These are phyloP conservation scores for Dermochelys coriacea DNA, from an alignment of 2,797 vertebrate genomes.

Conservation along the genomic window DNA sequence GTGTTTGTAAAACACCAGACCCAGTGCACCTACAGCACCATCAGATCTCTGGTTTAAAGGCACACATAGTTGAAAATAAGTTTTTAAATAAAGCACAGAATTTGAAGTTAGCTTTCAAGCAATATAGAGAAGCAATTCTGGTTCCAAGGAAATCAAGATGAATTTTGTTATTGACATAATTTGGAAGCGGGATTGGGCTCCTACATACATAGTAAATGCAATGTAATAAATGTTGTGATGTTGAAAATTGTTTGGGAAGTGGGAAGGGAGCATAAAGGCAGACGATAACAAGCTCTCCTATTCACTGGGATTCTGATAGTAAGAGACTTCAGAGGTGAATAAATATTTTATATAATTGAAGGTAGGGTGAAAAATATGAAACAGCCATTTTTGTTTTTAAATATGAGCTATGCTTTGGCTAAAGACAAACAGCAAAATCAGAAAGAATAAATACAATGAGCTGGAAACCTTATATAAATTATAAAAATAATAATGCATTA, in stretches of 20 bases:
- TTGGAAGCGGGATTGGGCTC: background rate
- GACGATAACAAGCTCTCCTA: background rate
- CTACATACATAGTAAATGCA: background rate
- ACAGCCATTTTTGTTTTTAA: background rate
- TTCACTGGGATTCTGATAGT: constrained; percentile 17
- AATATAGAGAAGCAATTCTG: background rate
- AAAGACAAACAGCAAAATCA: constrained; percentile 34
- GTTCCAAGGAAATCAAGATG: constrained; percentile 16
- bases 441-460: constrained; percentile 11
- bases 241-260: background rate
- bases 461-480: constrained; percentile 52
- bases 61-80: background rate
- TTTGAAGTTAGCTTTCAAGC: background rate
- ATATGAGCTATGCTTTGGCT: background rate
- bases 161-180: background rate
- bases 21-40: background rate
- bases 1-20: background rate
- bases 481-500: constrained; percentile 44
- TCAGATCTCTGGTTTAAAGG: constrained; percentile 9
- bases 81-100: constrained; percentile 16
- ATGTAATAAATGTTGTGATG: background rate
- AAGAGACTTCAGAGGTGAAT: constrained; percentile 24
- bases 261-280: background rate
- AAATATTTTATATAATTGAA: constrained; percentile 54
- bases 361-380: background rate